Evolutionary conservation across 2,113 vertebrate species (phyloP).

Genomic region (Turdus rufiventris): DNA sequence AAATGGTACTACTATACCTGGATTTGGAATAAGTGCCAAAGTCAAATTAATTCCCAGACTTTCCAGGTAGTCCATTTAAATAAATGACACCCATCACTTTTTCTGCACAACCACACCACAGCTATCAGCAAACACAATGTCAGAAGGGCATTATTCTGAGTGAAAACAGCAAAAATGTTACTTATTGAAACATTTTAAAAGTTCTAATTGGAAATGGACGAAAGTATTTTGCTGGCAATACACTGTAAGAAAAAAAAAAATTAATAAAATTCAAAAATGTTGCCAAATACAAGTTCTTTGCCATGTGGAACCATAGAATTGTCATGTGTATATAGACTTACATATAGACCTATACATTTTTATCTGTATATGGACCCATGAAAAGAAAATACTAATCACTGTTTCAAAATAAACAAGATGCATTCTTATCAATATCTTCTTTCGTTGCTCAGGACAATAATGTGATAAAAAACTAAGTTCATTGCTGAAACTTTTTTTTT

Average conservation of each 20-base stretch:
- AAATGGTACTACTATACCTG: background rate
- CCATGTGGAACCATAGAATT: background rate
- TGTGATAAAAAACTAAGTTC: background rate
- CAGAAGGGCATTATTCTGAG: background rate
- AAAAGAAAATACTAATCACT: background rate
- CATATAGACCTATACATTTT: background rate
- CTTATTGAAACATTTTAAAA: background rate
- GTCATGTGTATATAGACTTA: background rate
- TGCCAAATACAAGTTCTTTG: background rate
- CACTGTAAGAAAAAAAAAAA: background rate
- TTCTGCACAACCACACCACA: background rate
- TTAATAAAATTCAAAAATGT: background rate
- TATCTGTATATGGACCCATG: too few species aligned
- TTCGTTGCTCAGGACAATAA: background rate
- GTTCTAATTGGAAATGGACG: background rate
- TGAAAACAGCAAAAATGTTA: background rate
- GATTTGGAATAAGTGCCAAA: background rate
- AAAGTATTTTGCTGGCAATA: background rate
- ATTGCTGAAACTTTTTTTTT: background rate
- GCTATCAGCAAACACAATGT: background rate
- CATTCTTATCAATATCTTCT: background rate
- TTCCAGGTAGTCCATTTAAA: background rate
- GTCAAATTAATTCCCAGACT: background rate
- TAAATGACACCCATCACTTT: background rate
- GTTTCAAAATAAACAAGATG: background rate